Evolutionary conservation across 2,888 invertebrate genomes (phyloP).

Genomic region (Morpho achilles): DNA sequence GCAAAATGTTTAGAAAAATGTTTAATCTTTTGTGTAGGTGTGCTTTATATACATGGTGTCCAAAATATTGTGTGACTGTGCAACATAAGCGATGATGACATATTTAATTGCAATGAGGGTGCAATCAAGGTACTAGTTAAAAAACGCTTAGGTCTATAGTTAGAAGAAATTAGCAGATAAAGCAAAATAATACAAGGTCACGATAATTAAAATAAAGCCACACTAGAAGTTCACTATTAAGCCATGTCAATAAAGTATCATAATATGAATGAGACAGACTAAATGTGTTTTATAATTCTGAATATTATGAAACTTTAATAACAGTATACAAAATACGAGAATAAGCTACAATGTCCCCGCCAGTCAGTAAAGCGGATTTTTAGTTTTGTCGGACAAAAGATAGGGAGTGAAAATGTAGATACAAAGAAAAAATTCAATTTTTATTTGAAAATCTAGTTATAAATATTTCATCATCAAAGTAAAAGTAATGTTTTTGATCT

Average conservation of each 20-base stretch:
- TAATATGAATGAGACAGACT: slow-evolving; percentile 3
- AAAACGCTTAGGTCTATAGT: slow-evolving; percentile 10
- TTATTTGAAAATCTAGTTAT: no score
- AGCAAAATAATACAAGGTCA: slow-evolving; percentile 7
- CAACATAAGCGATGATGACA: slow-evolving; percentile 10
- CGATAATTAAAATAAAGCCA: slow-evolving; percentile 17
- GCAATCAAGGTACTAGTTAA: background rate
- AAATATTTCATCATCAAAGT: no score
- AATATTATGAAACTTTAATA: background rate
- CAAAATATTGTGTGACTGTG: slow-evolving; percentile 6
- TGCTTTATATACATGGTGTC: slow-evolving; percentile 13
- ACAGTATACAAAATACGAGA: background rate
- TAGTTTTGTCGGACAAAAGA: slow-evolving; percentile 29
- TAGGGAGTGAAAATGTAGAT: background rate
- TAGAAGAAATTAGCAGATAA: slow-evolving; percentile 15
- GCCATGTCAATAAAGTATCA: slow-evolving; percentile 9
- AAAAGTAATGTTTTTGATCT: no score
- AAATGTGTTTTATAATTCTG: slow-evolving; percentile 8
- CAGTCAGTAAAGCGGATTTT: slow-evolving; percentile 67
- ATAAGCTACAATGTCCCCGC: slow-evolving; percentile 36
- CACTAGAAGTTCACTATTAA: slow-evolving; percentile 17
- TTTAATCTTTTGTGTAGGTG: slow-evolving; percentile 7
- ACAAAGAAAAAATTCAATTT: background rate
- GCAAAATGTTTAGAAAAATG: background rate
- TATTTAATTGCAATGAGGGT: slow-evolving; percentile 4